Conservation (phyloP, 2,888 invertebrate genomes). For the Nymphalis urticae region DNA sequence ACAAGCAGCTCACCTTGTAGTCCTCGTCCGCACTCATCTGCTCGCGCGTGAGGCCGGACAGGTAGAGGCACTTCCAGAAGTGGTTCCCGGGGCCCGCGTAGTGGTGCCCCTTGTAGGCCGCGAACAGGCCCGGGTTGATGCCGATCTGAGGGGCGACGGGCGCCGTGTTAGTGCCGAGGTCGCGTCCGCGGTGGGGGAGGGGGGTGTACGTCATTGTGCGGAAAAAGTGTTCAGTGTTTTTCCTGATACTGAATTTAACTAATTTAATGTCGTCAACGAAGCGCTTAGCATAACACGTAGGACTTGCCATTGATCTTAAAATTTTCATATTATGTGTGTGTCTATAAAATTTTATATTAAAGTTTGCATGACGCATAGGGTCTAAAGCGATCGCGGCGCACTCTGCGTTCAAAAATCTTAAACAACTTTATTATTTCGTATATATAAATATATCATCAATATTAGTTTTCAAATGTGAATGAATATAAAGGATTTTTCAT, state of each 20-base stretch:
- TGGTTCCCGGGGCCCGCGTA: slow-evolving; percentile 99
- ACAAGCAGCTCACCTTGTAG: slow-evolving; percentile 82
- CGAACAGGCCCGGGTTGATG: slow-evolving; percentile 98
- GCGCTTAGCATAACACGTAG: background rate
- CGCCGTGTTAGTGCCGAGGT: slow-evolving; percentile 98
- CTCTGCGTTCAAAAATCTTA: no score
- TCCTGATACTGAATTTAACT: slow-evolving; percentile 1
- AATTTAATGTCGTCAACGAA: background rate
- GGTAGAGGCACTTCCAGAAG: slow-evolving; percentile 98
- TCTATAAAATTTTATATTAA: no score
- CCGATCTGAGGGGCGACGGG: slow-evolving; percentile 87
- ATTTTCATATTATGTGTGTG: no score
- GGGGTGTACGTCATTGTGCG: background rate
- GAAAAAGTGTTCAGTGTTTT: background rate
- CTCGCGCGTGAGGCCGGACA: slow-evolving; percentile 96
- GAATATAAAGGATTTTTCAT: no score
- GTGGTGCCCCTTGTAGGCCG: slow-evolving; percentile 98
- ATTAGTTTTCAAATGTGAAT: no score
- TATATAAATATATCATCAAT: no score
- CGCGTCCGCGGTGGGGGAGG: slow-evolving; percentile 36
- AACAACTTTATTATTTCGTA: no score
- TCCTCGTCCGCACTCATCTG: slow-evolving; percentile 98
- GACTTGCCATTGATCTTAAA: background rate
- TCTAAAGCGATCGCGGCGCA: no score
- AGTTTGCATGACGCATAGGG: no score